Evolutionary conservation across 2,797 vertebrate genomes (phyloP), one percentile per base, ranked within the genome.

Genomic region (Anabacerthia variegaticeps): DNA sequence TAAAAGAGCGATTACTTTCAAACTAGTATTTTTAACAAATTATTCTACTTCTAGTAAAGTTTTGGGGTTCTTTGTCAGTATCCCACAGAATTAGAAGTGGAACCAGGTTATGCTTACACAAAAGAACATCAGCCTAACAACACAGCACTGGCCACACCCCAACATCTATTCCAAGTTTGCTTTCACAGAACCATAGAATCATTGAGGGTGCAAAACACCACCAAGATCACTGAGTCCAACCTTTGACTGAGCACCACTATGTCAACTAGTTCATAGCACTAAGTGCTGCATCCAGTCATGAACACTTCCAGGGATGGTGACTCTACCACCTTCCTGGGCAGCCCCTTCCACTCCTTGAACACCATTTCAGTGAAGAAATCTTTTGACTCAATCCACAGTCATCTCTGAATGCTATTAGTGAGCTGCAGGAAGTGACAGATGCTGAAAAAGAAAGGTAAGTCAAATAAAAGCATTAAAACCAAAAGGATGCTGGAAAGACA

Each of bases 401-500:
- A 5, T 49, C 68, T 67, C 54, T 67, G 26, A 51, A 11, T 17
- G 14, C 8, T 39, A 28, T 17, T 23, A 67, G 2, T 22, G 23
- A 88, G 14, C 19, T 46, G 24, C 14, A 77, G 22, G 67, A 85
- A 87, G 48, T 8, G 12, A 68, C 22, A 89, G 24, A 30, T 46
- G 17, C 8, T 39, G 43, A 71, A 34, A 65, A 86, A 68, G 21
- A 32, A 88, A 94, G 48, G 18, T 9, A 43, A 28, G 52, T 76
- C 73, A 79, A 94, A 91, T 22, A 69, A 34, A 86, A 91, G 36
- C 12, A 65, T 12, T 61, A 88, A 92, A 92, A 23, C 11, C 27
- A 76, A 83, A 95, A 54, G 26, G 18, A 66, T 86, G 43, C 14
- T 54, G 32, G 66, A 48, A 89, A 87, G 82, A 78, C 8, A 15